These are phyloP conservation scores for Vollenhovia emeryi DNA, from an alignment of 1,140 invertebrate species.

Conservation along the genomic window DNA sequence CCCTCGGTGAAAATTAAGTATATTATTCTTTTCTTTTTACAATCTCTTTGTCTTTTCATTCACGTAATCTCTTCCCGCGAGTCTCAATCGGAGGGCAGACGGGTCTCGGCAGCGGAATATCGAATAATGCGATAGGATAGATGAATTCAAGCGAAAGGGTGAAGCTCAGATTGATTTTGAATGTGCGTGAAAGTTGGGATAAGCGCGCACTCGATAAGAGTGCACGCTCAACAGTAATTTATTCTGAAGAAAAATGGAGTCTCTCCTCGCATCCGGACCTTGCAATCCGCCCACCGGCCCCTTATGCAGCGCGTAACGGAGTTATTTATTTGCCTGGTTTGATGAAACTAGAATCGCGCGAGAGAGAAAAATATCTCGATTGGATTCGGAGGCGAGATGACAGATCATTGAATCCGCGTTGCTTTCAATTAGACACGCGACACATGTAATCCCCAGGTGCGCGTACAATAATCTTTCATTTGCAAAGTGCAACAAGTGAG, in stretches of 20 bases:
- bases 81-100: not conserved
- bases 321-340: not conserved
- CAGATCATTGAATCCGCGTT: not conserved
- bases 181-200: constrained; percentile 4
- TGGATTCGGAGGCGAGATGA: not conserved
- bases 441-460: not conserved
- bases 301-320: not conserved
- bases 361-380: not conserved
- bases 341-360: not conserved
- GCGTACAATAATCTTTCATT: constrained; percentile 32
- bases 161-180: constrained; percentile 58
- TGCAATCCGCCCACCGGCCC: not conserved
- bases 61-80: not conserved
- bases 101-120: not conserved
- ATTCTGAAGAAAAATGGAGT: constrained; percentile 26
- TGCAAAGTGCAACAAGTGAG: constrained; percentile 51
- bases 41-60: not conserved
- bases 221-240: not conserved
- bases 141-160: not conserved
- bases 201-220: no score
- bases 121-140: not conserved
- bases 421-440: constrained; percentile 11
- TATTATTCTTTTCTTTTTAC: not conserved
- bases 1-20: no score
- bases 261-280: not conserved